Conservation (phyloP, 53 echinoderm and acorn worm genomes). For the Luidia sarsii region DNA sequence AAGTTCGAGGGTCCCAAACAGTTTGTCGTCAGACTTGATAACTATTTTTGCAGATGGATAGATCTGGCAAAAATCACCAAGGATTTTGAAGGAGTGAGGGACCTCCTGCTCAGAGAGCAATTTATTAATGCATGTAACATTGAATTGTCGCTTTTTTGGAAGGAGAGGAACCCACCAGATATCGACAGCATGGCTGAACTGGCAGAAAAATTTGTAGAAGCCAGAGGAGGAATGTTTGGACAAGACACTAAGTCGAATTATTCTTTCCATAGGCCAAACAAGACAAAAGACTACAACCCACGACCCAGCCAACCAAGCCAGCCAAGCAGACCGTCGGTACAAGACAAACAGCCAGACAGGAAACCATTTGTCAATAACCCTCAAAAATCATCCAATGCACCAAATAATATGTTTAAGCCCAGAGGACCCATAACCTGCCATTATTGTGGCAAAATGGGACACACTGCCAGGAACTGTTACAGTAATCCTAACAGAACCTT, state of each 20-base stretch:
- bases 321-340: not conserved
- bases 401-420: not conserved
- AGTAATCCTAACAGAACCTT: not conserved
- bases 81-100: slow-evolving; percentile 24
- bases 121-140: slow-evolving; percentile 25
- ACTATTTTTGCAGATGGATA: slow-evolving; percentile 20
- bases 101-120: slow-evolving; percentile 38
- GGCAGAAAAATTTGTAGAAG: slow-evolving; percentile 33
- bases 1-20: slow-evolving; percentile 13
- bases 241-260: slow-evolving; percentile 4
- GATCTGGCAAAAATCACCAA: slow-evolving; percentile 29
- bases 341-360: not conserved
- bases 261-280: slow-evolving; percentile 1
- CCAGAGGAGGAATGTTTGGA: slow-evolving; percentile 28
- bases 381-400: not conserved
- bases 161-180: slow-evolving; percentile 37
- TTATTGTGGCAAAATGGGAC: slow-evolving; percentile 28
- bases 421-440: not conserved
- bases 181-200: slow-evolving; percentile 2
- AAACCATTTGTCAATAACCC: not conserved
- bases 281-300: not conserved
- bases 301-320: not conserved
- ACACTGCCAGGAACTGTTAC: slow-evolving; percentile 23
- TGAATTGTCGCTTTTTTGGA: slow-evolving; percentile 28
- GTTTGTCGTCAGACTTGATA: slow-evolving; percentile 38